Conservation (phyloP, 2,113 vertebrate genomes). For the Leucopternis melanops region DNA sequence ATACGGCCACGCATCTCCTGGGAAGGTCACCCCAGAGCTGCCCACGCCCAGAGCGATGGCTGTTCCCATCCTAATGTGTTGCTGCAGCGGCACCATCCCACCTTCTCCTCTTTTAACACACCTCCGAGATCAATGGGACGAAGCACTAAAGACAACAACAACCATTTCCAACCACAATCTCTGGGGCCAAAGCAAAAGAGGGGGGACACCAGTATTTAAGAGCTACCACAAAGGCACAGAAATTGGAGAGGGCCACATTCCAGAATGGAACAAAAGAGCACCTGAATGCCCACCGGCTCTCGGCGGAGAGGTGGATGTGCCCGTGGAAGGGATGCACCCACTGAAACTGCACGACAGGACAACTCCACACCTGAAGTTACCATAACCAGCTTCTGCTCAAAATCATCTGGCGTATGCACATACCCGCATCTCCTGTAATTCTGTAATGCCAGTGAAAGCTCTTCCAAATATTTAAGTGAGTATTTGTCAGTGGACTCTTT, state of each 20-base stretch:
- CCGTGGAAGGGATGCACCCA: background rate
- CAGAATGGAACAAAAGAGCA: background rate
- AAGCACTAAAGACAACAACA: background rate
- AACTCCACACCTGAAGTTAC: background rate
- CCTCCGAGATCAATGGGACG: background rate
- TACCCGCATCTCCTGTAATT: background rate
- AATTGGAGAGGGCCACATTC: rapidly evolving
- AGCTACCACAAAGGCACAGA: background rate
- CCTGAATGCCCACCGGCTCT: background rate
- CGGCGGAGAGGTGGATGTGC: background rate
- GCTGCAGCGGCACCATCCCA: background rate
- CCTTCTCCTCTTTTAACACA: background rate
- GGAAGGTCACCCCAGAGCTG: background rate
- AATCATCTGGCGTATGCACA: rapidly evolving
- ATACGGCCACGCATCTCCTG: rapidly evolving
- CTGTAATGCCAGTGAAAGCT: background rate
- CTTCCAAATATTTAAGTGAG: background rate
- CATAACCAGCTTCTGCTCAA: background rate
- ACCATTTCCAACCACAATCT: background rate
- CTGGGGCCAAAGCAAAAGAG: background rate
- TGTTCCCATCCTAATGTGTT: background rate
- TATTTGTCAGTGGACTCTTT: background rate
- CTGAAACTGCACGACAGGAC: background rate
- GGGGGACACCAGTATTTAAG: background rate
- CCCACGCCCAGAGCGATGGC: rapidly evolving